Percentiles rank a stretch among this genome's conserved stretches.
Conservation (phyloP, 2,888 invertebrate species). For the Oligia latruncula region DNA sequence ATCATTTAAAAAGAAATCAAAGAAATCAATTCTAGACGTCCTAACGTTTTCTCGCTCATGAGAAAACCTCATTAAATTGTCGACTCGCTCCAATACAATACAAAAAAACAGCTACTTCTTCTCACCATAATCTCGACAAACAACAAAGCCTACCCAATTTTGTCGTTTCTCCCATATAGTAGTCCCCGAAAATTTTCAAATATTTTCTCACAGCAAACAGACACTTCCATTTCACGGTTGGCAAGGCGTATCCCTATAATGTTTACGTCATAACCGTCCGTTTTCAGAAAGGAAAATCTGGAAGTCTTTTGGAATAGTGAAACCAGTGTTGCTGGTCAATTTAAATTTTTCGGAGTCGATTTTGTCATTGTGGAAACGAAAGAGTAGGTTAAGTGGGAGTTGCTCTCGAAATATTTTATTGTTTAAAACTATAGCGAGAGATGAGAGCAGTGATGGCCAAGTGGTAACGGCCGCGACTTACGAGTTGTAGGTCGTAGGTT, state of each 20-base stretch:
- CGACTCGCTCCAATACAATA: not conserved
- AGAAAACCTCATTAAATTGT: conserved; percentile 15
- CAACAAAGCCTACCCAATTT: conserved; percentile 18
- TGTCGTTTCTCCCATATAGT: conserved; percentile 11
- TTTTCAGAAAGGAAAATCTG: conserved; percentile 58
- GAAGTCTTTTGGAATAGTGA: conserved; percentile 41
- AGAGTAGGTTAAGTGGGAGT: not conserved
- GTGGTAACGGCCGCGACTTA: too few species aligned
- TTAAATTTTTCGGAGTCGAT: conserved; percentile 50
- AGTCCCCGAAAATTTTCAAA: conserved; percentile 43
- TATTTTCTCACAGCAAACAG: conserved; percentile 48
- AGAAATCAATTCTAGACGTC: not conserved
- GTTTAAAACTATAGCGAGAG: too few species aligned
- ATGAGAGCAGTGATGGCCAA: too few species aligned
- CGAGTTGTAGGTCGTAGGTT: too few species aligned
- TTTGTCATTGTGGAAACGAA: not conserved
- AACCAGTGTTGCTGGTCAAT: conserved; percentile 55
- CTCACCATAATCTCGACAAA: conserved; percentile 10
- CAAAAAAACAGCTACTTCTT: conserved; percentile 14
- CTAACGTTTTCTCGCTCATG: not conserved
- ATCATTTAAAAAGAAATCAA: not conserved
- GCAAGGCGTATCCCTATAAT: conserved; percentile 50
- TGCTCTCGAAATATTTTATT: too few species aligned
- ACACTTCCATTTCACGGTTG: conserved; percentile 62
- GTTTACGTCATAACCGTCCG: conserved; percentile 55